phyloP scores from a whole-genome alignment of 64 coral and sea anemone genomes.

The Porites australiensis region DNA sequence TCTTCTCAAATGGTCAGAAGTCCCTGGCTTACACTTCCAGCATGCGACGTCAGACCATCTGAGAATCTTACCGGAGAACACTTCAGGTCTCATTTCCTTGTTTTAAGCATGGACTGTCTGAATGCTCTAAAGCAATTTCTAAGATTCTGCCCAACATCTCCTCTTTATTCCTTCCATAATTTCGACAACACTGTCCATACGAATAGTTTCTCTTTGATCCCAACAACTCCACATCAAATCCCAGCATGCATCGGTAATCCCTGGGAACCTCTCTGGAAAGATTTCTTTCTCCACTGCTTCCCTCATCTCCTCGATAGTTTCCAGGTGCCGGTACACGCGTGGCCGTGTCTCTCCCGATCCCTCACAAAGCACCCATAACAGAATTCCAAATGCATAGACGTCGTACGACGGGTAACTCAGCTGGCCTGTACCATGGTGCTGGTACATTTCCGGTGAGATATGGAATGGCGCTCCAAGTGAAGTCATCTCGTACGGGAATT shows the following conservation, averaged over 20 bases:
- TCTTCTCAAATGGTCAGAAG: no score
- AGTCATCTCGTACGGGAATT: constrained; percentile 54
- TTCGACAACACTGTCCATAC: neutral
- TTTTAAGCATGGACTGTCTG: no score
- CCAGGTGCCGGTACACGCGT: constrained; percentile 1
- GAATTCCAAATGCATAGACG: constrained; percentile 69
- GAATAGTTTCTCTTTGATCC: neutral
- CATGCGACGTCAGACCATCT: no score
- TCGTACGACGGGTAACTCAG: constrained; percentile 38
- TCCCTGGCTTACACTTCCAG: no score
- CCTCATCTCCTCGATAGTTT: constrained; percentile 20
- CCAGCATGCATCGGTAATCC: constrained; percentile 55
- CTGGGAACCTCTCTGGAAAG: constrained; percentile 16
- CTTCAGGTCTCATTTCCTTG: no score
- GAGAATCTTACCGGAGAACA: no score
- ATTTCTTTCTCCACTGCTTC: constrained; percentile 1
- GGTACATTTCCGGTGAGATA: constrained; percentile 75
- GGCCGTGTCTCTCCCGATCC: constrained; percentile 42
- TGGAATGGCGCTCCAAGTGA: constrained; percentile 60
- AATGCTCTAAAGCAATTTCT: neutral
- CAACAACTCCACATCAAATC: constrained; percentile 49
- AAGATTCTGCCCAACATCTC: neutral
- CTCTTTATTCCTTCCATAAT: neutral
- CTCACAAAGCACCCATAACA: constrained; percentile 65
- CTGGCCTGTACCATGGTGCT: neutral